Evolutionary conservation across 2,888 invertebrate genomes (phyloP), one percentile per base, ranked within the genome.

Genomic region (Laothoe populi): DNA sequence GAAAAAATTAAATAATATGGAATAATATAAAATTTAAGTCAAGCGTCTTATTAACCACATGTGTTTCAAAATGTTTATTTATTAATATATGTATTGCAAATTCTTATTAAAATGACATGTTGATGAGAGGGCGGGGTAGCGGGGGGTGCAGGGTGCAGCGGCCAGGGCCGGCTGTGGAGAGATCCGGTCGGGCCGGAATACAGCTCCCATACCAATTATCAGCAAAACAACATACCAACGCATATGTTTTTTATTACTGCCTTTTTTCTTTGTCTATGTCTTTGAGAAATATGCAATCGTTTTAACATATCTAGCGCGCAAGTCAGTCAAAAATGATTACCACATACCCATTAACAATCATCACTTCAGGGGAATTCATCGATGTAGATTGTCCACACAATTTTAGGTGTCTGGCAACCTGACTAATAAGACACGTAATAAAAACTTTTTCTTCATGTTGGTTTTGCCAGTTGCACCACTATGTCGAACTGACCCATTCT

Each of bases 151-250:
- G 53, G 44, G 53, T 53, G 35, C 53, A 53, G 53, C 16, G 31
- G 53, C 53, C 31, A 2, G n/a, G 19, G 16, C 40, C 42, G 44
- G 42, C 23, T 61, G 49, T 61, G 24, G 24, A 60, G 24, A 60
- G 59, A 59, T 42, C 42, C 59, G 44, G 44, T 44, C 44, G 16
- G 44, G 44, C 44, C 59, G 44, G 59, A 59, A 44, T 59, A 59
- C 21, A 19, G 13, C 21, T 46, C 31, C 59, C 61, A 44, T 53
- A 57, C 53, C 53, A 53, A 53, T 53, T 53, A 60, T 38, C 35
- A 60, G 59, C 42, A 42, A 44, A 53, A 53, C 35, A 10, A 53
- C 53, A 53, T 53, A 53, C 53, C 53, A 35, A 53, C 38, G 26
- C 16, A 44, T 42, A 38, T 60, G 31, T 35, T 53, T 53, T 31